Conservation (phyloP, 2,113 vertebrate species). For the Eolophus roseicapilla region DNA sequence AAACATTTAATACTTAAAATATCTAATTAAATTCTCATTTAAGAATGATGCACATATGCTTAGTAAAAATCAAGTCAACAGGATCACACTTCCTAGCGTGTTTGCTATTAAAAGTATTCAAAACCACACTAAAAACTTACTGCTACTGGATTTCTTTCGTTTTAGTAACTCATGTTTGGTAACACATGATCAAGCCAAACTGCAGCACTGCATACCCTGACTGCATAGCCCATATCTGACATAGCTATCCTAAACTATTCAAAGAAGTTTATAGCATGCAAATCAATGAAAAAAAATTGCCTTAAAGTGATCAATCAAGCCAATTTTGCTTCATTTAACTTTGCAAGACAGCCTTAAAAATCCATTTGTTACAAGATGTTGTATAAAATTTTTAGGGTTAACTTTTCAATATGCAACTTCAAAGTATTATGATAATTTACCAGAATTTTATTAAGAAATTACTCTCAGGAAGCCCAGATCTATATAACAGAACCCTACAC, state of each 20-base stretch:
- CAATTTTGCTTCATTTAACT: not conserved
- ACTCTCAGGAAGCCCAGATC: not conserved
- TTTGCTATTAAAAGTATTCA: not conserved
- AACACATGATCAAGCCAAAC: not conserved
- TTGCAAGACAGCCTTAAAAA: not conserved
- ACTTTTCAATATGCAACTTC: not conserved
- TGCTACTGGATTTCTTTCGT: not conserved
- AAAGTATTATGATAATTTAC: not conserved
- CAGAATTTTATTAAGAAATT: not conserved
- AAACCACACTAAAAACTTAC: not conserved
- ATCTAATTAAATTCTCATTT: not conserved
- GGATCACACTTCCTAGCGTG: not conserved
- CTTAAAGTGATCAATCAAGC: not conserved
- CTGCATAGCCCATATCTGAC: not conserved
- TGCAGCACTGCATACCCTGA: not conserved
- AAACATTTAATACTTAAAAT: not conserved
- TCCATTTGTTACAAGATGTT: not conserved
- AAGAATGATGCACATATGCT: not conserved
- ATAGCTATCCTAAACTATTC: not conserved
- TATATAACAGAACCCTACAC: not conserved
- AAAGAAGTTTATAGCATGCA: not conserved
- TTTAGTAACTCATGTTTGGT: not conserved
- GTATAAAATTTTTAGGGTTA: not conserved
- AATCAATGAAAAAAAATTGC: not conserved
- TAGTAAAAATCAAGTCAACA: not conserved